Evolutionary conservation across 1,140 invertebrate genomes (phyloP).

Genomic region (Drosophila erecta): DNA sequence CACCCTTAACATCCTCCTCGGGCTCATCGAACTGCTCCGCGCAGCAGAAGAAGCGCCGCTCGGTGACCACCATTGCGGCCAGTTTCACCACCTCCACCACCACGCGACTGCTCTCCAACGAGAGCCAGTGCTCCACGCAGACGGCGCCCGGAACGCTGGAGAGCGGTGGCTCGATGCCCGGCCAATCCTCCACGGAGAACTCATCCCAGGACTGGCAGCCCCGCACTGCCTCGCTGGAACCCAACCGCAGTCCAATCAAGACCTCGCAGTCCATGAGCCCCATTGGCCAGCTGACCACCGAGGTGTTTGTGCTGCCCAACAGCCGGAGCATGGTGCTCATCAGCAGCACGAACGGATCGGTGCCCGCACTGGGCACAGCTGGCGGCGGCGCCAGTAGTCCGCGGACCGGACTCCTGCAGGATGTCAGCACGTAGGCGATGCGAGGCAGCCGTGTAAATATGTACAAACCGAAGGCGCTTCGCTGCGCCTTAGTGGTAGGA

Average conservation of each 20-base stretch:
- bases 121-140: conserved; percentile 67
- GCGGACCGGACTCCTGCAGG: conserved; percentile 52
- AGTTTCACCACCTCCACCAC: conserved; percentile 54
- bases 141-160: conserved; percentile 67
- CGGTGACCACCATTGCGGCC: conserved; percentile 34
- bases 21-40: conserved; percentile 11
- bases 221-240: conserved; percentile 53
- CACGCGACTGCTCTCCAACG: conserved; percentile 62
- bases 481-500: conserved; percentile 10
- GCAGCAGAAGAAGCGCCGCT: conserved; percentile 24
- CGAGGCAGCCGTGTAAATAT: conserved; percentile 51
- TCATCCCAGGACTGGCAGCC: conserved; percentile 59
- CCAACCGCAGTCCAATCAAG: conserved; percentile 77
- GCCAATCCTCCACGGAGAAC: conserved; percentile 36
- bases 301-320: conserved; percentile 76
- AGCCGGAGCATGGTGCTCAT: conserved; percentile 82
- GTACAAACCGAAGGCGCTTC: conserved; percentile 34
- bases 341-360: conserved; percentile 46
- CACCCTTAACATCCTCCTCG: conserved; percentile 22
- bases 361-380: not conserved
- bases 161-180: conserved; percentile 9
- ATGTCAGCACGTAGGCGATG: conserved; percentile 67
- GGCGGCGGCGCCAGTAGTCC: conserved; percentile 38
- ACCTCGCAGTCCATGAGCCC: conserved; percentile 82
- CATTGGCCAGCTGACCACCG: conserved; percentile 66